Evolutionary conservation across 1,140 invertebrate species (phyloP).

Genomic region (Lerema accius): DNA sequence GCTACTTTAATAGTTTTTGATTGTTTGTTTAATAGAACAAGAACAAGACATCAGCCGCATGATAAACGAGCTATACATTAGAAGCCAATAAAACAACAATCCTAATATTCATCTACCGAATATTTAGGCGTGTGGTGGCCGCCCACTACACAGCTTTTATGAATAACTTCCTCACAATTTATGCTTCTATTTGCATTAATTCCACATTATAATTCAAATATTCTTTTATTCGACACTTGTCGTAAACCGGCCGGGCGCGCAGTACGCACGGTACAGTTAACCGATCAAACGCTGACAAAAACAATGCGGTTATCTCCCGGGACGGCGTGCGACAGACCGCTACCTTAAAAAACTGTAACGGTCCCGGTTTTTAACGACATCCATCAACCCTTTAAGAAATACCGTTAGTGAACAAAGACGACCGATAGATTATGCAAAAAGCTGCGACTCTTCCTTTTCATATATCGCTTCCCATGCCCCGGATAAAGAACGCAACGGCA

Average conservation of each 20-base stretch:
- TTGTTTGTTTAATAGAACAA: neutral
- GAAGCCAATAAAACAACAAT: constrained; percentile 43
- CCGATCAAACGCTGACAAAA: constrained; percentile 21
- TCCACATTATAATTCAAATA: constrained; percentile 50
- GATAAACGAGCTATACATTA: constrained; percentile 36
- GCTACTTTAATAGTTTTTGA: neutral
- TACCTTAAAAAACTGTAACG: constrained; percentile 65
- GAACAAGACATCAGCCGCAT: constrained; percentile 20
- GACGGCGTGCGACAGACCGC: constrained; percentile 51
- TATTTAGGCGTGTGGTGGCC: constrained; percentile 29
- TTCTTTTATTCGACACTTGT: constrained; percentile 53
- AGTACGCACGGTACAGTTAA: constrained; percentile 49
- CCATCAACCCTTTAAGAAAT: constrained; percentile 70
- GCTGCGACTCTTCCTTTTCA: constrained; percentile 71
- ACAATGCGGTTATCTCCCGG: constrained; percentile 20
- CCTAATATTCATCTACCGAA: constrained; percentile 28
- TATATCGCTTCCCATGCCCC: constrained; percentile 77
- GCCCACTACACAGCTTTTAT: constrained; percentile 32
- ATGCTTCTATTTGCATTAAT: constrained; percentile 51
- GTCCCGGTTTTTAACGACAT: constrained; percentile 66
- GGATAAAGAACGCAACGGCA: constrained; percentile 65
- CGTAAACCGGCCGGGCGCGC: neutral
- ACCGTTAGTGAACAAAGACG: constrained; percentile 70
- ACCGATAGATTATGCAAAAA: constrained; percentile 80
- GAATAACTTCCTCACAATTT: constrained; percentile 40